Base-by-base conservation (phyloP, 1,140 invertebrate species). In the Eupristina koningsbergeri region DNA sequence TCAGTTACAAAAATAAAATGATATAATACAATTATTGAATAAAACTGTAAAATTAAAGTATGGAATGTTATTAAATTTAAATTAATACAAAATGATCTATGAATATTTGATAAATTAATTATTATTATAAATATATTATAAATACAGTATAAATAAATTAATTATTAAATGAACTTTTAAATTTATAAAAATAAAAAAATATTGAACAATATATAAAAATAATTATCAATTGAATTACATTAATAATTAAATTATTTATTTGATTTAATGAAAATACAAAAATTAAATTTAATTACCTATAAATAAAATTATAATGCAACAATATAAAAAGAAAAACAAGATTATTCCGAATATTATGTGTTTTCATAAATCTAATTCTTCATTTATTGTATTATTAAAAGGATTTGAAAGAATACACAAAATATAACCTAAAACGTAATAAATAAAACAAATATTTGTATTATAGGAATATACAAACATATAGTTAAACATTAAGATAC, bases 401-500 rank as follows among this genome's bases (percentile, higher is more conserved):
- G 22, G 2, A 58, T 58, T 58, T 15, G 63, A 73, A 61, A 81
- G 8, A 19, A 45, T 15, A 36, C 45, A 50, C 67, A 81, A 69
- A 69, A 13, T 71, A 81, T 39, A 64, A 29, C 41, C 53, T 47
- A 8, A 9, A 36, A 22, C 29, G 17, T 0, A 34, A 73, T 58
- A 81, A 45, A 73, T n/a, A 29, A 29, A 61, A 58, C 26, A 53
- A 58, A 67, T 7, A 53, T 22, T 50, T 36, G 58, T 29, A 34
- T 67, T 71, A 53, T 17, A 79, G 22, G 2, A 34, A 79, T 22
- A 81, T 13, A 73, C n/a, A 58, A 39, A 36, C 26, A 31, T 26
- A 8, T 63, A 45, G 31, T 26, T 61, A 3, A 41, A 47, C 29
- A 39, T 11, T 47, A 45, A 15, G 1, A 41, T 91, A 96, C 96